Evolutionary conservation across 30 jellyfish, hydroid and myxozoan genomes (phyloP).

Genomic region (Pelagia noctiluca): DNA sequence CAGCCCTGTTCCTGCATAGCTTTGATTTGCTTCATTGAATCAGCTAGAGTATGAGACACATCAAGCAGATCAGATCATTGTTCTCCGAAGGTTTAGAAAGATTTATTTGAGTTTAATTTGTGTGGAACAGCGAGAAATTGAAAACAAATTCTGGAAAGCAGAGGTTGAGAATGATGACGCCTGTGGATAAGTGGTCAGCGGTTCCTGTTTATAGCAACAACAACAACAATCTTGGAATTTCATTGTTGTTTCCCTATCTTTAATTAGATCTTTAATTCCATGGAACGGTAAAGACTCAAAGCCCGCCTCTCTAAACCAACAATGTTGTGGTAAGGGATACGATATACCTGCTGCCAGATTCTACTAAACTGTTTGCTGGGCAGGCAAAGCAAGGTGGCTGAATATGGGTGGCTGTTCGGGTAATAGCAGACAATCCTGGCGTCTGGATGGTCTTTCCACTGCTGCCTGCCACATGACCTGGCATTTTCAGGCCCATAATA

Average conservation of each 20-base stretch:
- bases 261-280: no score
- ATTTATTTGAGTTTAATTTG: background rate
- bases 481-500: conserved; percentile 58
- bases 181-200: background rate
- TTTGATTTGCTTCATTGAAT: background rate
- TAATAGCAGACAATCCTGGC: conserved; percentile 73
- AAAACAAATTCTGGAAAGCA: background rate
- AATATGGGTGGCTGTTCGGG: conserved; percentile 61
- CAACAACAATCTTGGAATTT: conserved; percentile 3
- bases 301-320: conserved; percentile 36
- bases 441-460: conserved; percentile 80
- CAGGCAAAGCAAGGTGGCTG: conserved; percentile 71
- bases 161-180: conserved; percentile 3
- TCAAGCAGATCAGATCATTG: background rate
- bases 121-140: background rate
- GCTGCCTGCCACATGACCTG: conserved; percentile 75
- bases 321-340: conserved; percentile 55
- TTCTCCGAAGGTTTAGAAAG: background rate
- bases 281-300: conserved; percentile 73
- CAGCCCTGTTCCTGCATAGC: background rate
- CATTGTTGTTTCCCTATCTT: background rate
- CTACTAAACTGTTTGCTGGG: conserved; percentile 49
- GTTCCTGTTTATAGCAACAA: background rate
- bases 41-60: background rate
- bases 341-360: conserved; percentile 64